Evolutionary conservation across 1,140 invertebrate genomes (phyloP).

Genomic region (Ceratina calcarata): DNA sequence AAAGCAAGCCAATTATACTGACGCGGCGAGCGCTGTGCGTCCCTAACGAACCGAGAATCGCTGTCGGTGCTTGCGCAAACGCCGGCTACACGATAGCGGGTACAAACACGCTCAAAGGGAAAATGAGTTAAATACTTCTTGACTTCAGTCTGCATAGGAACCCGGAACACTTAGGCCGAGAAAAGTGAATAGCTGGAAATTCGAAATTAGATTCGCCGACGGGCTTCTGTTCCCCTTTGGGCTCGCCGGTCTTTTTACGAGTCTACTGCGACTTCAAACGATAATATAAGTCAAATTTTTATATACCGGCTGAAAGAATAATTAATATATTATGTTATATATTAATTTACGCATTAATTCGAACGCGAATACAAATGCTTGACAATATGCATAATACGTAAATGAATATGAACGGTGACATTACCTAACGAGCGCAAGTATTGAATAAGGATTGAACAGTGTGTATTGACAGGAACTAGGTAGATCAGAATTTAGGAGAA

Average conservation of each 20-base stretch:
- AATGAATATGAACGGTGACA: too few species aligned
- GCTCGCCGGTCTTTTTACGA: not conserved
- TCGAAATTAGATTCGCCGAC: conserved; percentile 1
- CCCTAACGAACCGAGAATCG: conserved; percentile 40
- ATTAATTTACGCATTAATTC: too few species aligned
- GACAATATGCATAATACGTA: too few species aligned
- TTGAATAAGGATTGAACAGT: not conserved
- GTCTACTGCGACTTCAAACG: conserved; percentile 6
- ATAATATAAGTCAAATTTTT: not conserved
- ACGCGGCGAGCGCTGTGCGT: conserved; percentile 2
- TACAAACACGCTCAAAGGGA: conserved; percentile 30
- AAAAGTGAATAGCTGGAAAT: conserved; percentile 14
- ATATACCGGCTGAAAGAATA: too few species aligned
- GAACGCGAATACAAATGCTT: too few species aligned
- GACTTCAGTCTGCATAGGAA: conserved; percentile 8
- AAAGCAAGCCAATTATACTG: conserved; percentile 35
- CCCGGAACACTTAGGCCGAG: conserved; percentile 11
- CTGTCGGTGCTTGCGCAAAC: conserved; percentile 37
- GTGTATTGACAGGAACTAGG: not conserved
- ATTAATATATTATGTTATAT: too few species aligned
- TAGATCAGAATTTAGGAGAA: conserved; percentile 66
- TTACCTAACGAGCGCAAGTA: too few species aligned
- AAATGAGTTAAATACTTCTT: conserved; percentile 25
- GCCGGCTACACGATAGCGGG: conserved; percentile 3
- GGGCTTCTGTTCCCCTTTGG: not conserved